Evolutionary conservation across 2,797 vertebrate genomes (phyloP), one percentile per base, ranked within the genome.

Genomic region (Amphiprion clarkii): DNA sequence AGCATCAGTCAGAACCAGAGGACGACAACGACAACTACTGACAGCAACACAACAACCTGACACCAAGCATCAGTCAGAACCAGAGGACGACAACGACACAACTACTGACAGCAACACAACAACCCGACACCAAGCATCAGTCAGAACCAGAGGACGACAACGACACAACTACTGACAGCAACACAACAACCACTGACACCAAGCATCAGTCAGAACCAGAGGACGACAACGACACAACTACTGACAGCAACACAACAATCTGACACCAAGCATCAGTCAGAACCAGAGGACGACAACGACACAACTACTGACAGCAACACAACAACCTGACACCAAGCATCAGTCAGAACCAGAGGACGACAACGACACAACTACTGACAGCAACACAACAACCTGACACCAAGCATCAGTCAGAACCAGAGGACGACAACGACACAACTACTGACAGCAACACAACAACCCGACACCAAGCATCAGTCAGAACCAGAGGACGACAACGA

Each of bases 401-500:
- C 59, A 16, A 16, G 51, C 51, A 52, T 88, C 86, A 81, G 84
- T 88, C 87, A 81, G 33, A 0, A 5, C 5, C 31, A 31, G 1
- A 16, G 12, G 58, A 78, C 71, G 77, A 76, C 64, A 10, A 8
- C 31, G 33, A 6, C 7, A 10, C 33, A 36, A 36, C 33, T 8
- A 36, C 33, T 36, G 7, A 36, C 8, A 36, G 33, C 23, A 23
- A 23, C 23, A 23, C 71, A 13, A 46, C 17, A 59, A 73, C 70
- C 78, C 83, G 90, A 87, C 88, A 90, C 57, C 59, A 16, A 16
- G 51, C 51, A 52, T 88, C 86, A 81, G 84, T 88, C 87, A 81
- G 33, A 0, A 5, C 5, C 31, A 31, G 1, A 16, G 12, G 58
- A 78, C 71, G 77, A 76, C 64, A 36, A 8, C 31, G 33, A 6